Evolutionary conservation across 92 coral and sea anemone species (phyloP).

Genomic region (Palythoa grandiflora): DNA sequence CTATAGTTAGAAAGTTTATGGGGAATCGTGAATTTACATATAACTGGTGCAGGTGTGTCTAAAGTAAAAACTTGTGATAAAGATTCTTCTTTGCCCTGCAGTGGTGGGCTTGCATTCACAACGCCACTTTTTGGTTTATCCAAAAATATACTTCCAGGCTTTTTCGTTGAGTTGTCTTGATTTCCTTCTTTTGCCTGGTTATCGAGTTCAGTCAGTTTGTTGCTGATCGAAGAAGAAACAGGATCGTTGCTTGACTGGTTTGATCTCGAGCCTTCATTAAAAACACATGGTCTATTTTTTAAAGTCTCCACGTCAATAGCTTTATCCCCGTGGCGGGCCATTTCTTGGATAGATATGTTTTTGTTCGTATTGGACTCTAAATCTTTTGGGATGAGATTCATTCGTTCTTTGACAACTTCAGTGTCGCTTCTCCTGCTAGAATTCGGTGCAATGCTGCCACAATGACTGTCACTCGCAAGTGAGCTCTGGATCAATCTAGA

Average conservation of each 20-base stretch:
- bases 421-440: not conserved
- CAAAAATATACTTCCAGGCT: too few species aligned
- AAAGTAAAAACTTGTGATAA: slow-evolving; percentile 27
- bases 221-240: too few species aligned
- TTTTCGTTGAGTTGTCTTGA: too few species aligned
- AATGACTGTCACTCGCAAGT: not conserved
- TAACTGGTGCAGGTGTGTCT: slow-evolving; percentile 33
- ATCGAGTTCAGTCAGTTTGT: too few species aligned
- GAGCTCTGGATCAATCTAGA: not conserved
- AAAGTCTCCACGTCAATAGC: too few species aligned
- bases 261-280: too few species aligned
- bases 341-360: not conserved
- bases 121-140: too few species aligned
- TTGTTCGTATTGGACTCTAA: not conserved
- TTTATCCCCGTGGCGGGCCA: too few species aligned
- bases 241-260: too few species aligned
- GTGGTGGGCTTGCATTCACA: too few species aligned
- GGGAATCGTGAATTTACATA: slow-evolving; percentile 40
- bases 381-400: not conserved
- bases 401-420: not conserved
- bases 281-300: too few species aligned
- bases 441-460: not conserved
- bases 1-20: not conserved
- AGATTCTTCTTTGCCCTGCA: not conserved
- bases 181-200: too few species aligned